Evolutionary conservation across 1,140 invertebrate species (phyloP).

Genomic region (Palaemon carinicauda): DNA sequence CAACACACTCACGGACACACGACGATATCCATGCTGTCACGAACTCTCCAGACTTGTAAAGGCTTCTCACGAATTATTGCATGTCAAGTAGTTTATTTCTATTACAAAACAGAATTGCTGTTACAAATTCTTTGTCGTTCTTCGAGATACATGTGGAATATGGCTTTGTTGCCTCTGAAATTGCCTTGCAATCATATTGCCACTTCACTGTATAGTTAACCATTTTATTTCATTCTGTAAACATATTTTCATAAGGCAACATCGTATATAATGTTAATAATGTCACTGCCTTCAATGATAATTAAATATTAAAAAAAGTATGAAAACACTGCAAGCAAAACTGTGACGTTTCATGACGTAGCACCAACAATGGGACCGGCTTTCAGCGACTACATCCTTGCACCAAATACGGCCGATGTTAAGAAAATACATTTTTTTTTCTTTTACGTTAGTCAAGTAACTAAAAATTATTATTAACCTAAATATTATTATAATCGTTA

Average conservation of each 20-base stretch:
- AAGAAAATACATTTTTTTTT: neutral
- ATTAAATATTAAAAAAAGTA: no score
- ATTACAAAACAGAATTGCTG: neutral
- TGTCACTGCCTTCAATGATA: no score
- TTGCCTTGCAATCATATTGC: no score
- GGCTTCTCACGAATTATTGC: slow-evolving; percentile 21
- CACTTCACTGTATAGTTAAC: no score
- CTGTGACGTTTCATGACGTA: no score
- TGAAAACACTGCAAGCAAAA: no score
- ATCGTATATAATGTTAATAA: no score
- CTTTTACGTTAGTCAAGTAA: no score
- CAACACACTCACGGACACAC: slow-evolving; percentile 20
- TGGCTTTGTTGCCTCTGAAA: neutral
- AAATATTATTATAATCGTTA: no score
- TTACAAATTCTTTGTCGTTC: neutral
- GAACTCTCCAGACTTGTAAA: slow-evolving; percentile 6
- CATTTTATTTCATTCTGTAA: no score
- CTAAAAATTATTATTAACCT: no score
- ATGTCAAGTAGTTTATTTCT: neutral
- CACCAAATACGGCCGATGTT: neutral
- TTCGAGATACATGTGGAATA: neutral
- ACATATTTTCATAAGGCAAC: no score
- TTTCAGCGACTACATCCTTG: slow-evolving; percentile 22
- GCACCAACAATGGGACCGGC: slow-evolving; percentile 1
- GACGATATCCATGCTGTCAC: neutral